phyloP scores from a whole-genome alignment of 2,888 invertebrate genomes.

The Lissocephala sabroskyi region DNA sequence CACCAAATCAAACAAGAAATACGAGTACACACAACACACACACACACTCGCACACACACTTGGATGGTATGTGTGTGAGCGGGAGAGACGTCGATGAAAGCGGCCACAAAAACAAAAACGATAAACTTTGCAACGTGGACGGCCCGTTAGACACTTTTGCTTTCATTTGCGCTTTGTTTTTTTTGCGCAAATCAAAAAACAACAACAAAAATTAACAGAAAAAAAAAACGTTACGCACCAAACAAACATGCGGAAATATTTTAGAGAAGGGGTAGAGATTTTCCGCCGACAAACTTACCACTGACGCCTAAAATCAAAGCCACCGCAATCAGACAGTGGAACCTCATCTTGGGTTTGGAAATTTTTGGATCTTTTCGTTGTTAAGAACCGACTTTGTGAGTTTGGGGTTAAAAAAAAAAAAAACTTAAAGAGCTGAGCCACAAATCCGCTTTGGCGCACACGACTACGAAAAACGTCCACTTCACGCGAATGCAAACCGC shows the following conservation, averaged over 20 bases:
- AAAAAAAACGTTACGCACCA: not conserved
- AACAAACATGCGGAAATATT: constrained; percentile 6
- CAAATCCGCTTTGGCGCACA: too few relatives aligned
- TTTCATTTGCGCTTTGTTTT: not conserved
- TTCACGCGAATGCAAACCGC: constrained; percentile 63
- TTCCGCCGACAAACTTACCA: constrained; percentile 12
- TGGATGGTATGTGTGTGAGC: too few relatives aligned
- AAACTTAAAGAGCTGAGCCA: not conserved
- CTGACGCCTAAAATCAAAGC: constrained; percentile 28
- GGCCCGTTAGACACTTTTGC: not conserved
- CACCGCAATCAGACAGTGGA: constrained; percentile 35
- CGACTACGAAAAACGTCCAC: constrained; percentile 56
- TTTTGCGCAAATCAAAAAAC: not conserved
- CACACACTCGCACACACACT: constrained; percentile 8
- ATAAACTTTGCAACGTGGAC: not conserved
- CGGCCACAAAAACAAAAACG: not conserved
- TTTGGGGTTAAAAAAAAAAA: not conserved
- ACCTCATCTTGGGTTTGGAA: constrained; percentile 37
- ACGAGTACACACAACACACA: constrained; percentile 24
- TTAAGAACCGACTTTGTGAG: not conserved
- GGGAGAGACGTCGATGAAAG: not conserved
- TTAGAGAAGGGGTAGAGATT: not conserved
- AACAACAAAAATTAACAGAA: not conserved
- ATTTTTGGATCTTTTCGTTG: not conserved
- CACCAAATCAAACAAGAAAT: constrained; percentile 42